Base-by-base conservation (phyloP, 2,113 vertebrate genomes). In the Carassius carassius region DNA sequence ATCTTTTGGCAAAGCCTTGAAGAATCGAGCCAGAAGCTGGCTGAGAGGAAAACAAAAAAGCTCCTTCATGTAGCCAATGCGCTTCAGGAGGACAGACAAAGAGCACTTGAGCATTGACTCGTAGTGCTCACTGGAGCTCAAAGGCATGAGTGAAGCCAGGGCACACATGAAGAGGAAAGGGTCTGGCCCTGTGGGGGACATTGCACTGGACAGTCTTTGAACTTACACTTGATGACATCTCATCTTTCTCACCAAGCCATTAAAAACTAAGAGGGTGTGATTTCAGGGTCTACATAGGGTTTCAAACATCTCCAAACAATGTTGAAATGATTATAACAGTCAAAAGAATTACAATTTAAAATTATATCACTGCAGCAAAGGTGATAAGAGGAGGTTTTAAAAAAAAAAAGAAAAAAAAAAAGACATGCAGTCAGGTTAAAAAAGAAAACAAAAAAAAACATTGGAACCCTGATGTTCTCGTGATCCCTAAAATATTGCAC, bases 101-200 rank as follows among this genome's bases (percentile, higher is more conserved):
- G 72, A 51, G 32, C 12, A 65, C 41, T 70, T 85, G 80, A 85
- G 41, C 69, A 44, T 1, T 78, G 80, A 29, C 54, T 63, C 8
- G 76, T 84, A 80, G 75, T 70, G 83, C 76, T 86, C 75, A 70
- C 73, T 72, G 82, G 54, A 70, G 78, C 70, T 78, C 85, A 84
- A 65, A 83, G 79, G 49, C 82, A 86, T 14, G 72, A 37, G 76
- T 32, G 25, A 76, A 73, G 35, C 41, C 70, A 62, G 77, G 44
- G 12, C 16, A 21, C 62, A 81, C 62, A 78, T 63, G 49, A 60
- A 21, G 54, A 81, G 86, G 25, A 49, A 67, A 76, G 70, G 63
- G 49, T 54, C 73, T 62, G 17, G 62, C 58, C 58, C 47, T 3
- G 54, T 11, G 35, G 81, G 44, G 65, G 77, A 49, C 44, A 11